Evolutionary conservation across 2,888 invertebrate species (phyloP).

Genomic region (Diachrysia chrysitis): DNA sequence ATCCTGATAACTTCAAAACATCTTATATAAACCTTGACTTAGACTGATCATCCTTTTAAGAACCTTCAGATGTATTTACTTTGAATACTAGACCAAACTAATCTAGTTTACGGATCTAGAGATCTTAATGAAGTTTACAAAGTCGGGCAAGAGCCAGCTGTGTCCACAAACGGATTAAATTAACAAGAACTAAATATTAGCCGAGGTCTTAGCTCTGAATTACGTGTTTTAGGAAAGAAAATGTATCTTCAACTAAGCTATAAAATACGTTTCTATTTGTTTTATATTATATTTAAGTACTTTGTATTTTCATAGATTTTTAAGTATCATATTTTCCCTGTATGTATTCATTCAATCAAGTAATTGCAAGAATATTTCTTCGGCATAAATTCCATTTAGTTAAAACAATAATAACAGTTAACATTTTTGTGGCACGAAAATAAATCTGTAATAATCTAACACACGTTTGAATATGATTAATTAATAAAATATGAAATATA

Average conservation of each 20-base stretch:
- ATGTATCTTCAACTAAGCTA: too few relatives aligned
- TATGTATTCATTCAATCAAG: too few relatives aligned
- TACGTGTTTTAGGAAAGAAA: neutral
- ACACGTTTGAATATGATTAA: too few relatives aligned
- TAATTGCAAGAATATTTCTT: too few relatives aligned
- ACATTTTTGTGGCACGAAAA: too few relatives aligned
- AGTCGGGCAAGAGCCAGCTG: neutral
- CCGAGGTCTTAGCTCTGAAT: neutral
- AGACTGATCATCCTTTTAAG: neutral
- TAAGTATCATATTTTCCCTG: too few relatives aligned
- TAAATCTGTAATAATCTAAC: too few relatives aligned
- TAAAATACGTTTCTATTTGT: too few relatives aligned
- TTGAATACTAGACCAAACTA: neutral
- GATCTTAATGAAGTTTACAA: slow-evolving; percentile 1
- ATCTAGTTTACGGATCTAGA: neutral
- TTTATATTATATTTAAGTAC: too few relatives aligned
- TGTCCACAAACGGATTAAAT: neutral
- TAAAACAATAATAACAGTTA: too few relatives aligned
- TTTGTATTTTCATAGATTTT: too few relatives aligned
- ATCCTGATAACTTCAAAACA: neutral
- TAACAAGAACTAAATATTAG: neutral
- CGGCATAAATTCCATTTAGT: too few relatives aligned
- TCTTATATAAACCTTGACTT: neutral
- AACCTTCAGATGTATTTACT: neutral
- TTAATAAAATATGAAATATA: neutral